Percentiles rank a stretch among this genome's conserved stretches.
These are phyloP conservation scores for Pinna nobilis DNA, from an alignment of 1,140 invertebrate species.

Conservation along the genomic window DNA sequence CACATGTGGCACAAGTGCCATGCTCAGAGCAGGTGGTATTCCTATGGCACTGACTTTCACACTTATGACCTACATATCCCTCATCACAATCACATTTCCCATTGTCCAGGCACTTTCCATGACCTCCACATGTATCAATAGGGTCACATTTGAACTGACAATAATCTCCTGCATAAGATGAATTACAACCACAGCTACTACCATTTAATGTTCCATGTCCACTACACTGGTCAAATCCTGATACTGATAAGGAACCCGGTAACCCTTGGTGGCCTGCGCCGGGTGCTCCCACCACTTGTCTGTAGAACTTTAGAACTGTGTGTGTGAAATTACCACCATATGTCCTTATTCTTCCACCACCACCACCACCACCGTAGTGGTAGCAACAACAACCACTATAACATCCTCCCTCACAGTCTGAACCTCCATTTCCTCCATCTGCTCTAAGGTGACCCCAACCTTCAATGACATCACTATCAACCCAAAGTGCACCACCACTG, in stretches of 20 bases:
- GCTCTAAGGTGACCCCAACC: constrained; percentile 58
- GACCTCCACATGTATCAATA: constrained; percentile 39
- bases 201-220: constrained; percentile 42
- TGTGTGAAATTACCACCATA: constrained; percentile 47
- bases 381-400: constrained; percentile 20
- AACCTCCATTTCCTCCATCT: constrained; percentile 45
- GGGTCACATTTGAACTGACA: constrained; percentile 58
- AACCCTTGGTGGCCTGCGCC: constrained; percentile 20
- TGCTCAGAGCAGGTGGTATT: constrained; percentile 53
- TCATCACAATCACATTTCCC: constrained; percentile 57
- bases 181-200: constrained; percentile 43
- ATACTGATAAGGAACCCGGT: constrained; percentile 35
- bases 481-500: constrained; percentile 59
- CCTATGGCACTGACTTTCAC: constrained; percentile 55
- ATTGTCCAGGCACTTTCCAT: constrained; percentile 52
- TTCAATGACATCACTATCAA: constrained; percentile 54
- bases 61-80: constrained; percentile 57
- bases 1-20: constrained; percentile 56
- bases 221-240: constrained; percentile 45
- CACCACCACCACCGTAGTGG: constrained; percentile 55
- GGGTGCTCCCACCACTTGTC: constrained; percentile 38
- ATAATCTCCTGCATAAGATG: constrained; percentile 49
- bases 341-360: constrained; percentile 58
- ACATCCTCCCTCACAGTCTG: constrained; percentile 36
- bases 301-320: constrained; percentile 46